A percentile compares a stretch with the other conserved stretches of the same genome.
These are phyloP conservation scores for Thymelicus lineola DNA, from an alignment of 2,888 invertebrate genomes.

Conservation along the genomic window DNA sequence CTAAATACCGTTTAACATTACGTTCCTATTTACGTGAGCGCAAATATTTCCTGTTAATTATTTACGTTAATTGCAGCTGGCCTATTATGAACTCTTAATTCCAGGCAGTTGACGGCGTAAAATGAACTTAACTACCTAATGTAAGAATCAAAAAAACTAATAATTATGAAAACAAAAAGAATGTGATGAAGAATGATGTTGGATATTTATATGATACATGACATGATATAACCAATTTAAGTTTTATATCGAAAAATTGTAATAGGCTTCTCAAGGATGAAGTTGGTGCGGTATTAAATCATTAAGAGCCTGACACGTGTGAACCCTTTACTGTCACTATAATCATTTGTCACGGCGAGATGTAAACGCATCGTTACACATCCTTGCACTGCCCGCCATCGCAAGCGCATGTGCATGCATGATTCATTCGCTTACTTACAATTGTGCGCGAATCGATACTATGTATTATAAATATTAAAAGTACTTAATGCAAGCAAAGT, in stretches of 20 bases:
- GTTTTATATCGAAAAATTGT: not conserved
- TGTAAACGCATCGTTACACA: constrained; percentile 17
- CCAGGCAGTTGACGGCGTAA: no score
- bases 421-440: constrained; percentile 53
- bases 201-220: no score
- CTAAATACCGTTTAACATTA: no score
- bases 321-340: constrained; percentile 2
- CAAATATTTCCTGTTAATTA: no score
- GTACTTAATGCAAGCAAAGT: not conserved
- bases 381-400: constrained; percentile 21
- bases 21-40: no score
- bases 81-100: no score
- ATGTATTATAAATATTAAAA: constrained; percentile 21
- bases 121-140: no score
- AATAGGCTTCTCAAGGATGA: not conserved
- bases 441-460: constrained; percentile 48
- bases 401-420: constrained; percentile 49
- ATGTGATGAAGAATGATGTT: no score
- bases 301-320: constrained; percentile 9
- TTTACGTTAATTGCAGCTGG: no score
- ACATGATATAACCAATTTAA: no score
- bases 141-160: no score
- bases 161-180: no score
- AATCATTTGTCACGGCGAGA: constrained; percentile 16
- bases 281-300: constrained; percentile 3